These are phyloP conservation scores for Scolopax bukidnonensis DNA, from an alignment of 2,797 vertebrate genomes.

Conservation along the genomic window DNA sequence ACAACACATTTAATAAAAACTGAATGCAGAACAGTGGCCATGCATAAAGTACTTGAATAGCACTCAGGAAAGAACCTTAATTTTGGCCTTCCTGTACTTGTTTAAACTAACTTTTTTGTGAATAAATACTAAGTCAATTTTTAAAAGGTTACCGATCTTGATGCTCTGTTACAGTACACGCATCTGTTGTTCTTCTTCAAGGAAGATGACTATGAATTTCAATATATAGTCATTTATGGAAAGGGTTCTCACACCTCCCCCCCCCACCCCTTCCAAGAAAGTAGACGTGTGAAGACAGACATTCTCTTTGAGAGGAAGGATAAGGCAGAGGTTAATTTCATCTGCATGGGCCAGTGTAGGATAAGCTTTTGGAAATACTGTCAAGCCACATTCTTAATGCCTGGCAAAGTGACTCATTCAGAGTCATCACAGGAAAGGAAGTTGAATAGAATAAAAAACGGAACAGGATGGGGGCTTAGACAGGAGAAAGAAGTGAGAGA, in stretches of 20 bases:
- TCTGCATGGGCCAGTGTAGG: background rate
- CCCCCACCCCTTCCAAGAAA: constrained; percentile 50
- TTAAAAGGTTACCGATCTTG: background rate
- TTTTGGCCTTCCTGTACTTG: constrained; percentile 21
- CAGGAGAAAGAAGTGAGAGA: constrained; percentile 67
- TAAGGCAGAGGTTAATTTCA: constrained; percentile 55
- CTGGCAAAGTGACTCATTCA: constrained; percentile 67
- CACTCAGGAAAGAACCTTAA: background rate
- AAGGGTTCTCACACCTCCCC: background rate
- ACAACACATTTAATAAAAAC: background rate
- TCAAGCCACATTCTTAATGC: constrained; percentile 53
- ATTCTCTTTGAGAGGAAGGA: constrained; percentile 49
- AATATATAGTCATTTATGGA: constrained; percentile 22
- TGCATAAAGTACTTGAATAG: background rate
- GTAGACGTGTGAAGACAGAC: background rate
- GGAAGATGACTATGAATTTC: background rate
- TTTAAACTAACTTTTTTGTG: background rate
- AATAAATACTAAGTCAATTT: background rate
- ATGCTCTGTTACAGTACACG: background rate
- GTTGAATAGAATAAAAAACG: constrained; percentile 70
- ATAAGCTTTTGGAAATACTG: constrained; percentile 46
- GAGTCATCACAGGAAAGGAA: constrained; percentile 70
- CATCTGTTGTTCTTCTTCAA: background rate
- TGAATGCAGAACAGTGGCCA: background rate
- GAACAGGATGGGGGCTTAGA: constrained; percentile 70